Base-by-base conservation (phyloP, 1,140 invertebrate genomes). In the Venustaconcha ellipsiformis region DNA sequence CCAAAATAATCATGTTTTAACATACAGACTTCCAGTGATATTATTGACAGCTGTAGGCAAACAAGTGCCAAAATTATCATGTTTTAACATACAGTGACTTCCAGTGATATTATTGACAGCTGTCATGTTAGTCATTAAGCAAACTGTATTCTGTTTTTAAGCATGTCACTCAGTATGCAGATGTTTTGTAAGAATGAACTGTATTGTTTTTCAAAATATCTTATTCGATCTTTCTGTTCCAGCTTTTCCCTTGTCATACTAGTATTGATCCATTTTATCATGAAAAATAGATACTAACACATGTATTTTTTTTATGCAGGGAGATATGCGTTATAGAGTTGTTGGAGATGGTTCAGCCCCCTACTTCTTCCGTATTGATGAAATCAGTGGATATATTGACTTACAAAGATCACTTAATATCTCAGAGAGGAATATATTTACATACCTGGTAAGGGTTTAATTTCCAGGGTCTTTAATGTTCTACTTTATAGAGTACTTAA, bases 281-380 rank as follows among this genome's bases (percentile, higher is more conserved):
- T 48, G 37, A 48, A 48, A 11, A 48, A 48, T 4, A 48, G 4
- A 48, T 48, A 6, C 37, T 48, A 6, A 48, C 11, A 6, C 37
- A 48, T 48, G 6, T 48, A 48, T 48, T 6, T 48, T 66, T 62
- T 57, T 57, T n/a, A 30, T 23, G 13, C 37, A 74, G 72, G 72
- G 72, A 12, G 1, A 57, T 12, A 74, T 74, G n/a, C 64, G 72
- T 20, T 74, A 74, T 20, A 60, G 67, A 48, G 56, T 67, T 26
- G 69, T 72, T 18, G 79, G 79, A 2, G 78, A 80, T 57, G 76
- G 75, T 67, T 66, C 58, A 58, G 72, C 72, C 65, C 66, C 72
- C 6, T 56, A 74, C 8, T 74, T 30, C 69, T 80, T 30, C 58
- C n/a, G 13, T 20, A 58, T 55, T 57, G 73, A 74, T 30, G 18